Conservation (phyloP, 2,113 vertebrate genomes). For the Ceyx cyanopectus region DNA sequence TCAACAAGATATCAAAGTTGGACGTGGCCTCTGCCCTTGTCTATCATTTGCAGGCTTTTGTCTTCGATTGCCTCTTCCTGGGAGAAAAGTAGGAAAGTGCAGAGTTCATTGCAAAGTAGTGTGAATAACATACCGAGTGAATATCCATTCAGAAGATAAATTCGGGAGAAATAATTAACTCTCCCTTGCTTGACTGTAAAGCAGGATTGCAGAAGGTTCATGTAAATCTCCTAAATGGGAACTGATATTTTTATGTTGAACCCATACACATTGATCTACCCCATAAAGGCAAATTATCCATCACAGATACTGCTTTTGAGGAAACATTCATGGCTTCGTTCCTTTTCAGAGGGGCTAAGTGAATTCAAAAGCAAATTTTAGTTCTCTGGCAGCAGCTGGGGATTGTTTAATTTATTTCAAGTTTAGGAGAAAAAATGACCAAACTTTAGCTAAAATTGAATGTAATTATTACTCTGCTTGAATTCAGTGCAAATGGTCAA, state of each 20-base stretch:
- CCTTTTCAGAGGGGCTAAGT: background rate
- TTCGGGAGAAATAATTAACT: constrained; percentile 67
- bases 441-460: background rate
- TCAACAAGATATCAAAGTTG: constrained; percentile 86
- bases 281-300: constrained; percentile 28
- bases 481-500: background rate
- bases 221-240: constrained; percentile 44
- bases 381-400: background rate
- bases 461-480: background rate
- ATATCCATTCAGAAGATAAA: constrained; percentile 62
- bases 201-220: constrained; percentile 14
- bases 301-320: constrained; percentile 1
- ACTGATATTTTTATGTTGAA: constrained; percentile 39
- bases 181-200: constrained; percentile 8
- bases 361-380: background rate
- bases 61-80: constrained; percentile 59
- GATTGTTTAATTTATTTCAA: background rate
- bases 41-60: constrained; percentile 63
- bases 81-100: constrained; percentile 11
- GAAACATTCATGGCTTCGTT: background rate
- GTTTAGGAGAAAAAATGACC: background rate
- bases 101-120: background rate
- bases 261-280: background rate
- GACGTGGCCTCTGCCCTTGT: constrained; percentile 84
- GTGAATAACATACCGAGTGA: constrained; percentile 9